Base-by-base conservation (phyloP, 2,888 invertebrate genomes). In the Idaea aversata region DNA sequence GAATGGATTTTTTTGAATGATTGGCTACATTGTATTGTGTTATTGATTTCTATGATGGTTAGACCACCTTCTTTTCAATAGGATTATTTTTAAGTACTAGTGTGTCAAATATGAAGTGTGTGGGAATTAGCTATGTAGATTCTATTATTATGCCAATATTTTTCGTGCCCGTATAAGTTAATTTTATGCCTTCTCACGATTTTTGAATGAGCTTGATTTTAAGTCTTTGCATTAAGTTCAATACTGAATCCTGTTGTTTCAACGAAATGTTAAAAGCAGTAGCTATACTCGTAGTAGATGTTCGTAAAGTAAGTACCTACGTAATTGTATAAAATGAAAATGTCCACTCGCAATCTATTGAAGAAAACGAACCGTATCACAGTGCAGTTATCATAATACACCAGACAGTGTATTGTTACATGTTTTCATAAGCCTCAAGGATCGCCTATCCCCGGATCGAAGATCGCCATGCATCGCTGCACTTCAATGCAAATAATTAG, bases 381-480 rank as follows among this genome's bases (percentile, higher is more conserved):
- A 75, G 73, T 70, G 77, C 82, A 85, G 80, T 85, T 87, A 85
- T 84, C 80, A 88, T 75, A 89, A 86, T 82, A 85, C 69, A 70
- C 64, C 63, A 77, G 74, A 76, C 81, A 78, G 79, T 77, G 75
- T 78, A 84, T 89, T 89, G 85, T 84, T 78, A 80, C 83, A 81
- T 91, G 90, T 92, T 91, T 91, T 91, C 88, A 83, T 86, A 90
- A 90, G 83, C 89, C 88, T 87, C 87, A 86, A 89, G 89, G 78
- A 86, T 85, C 86, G 87, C 88, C 90, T 86, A 82, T 81, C 78
- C 76, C 75, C 76, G 77, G 77, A 81, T 83, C 83, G 77, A 81
- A 85, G 75, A 86, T 85, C 85, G 81, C 82, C 79, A 89, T 88
- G 90, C 87, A 82, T 74, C 85, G 86, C 72, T 81, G 77, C 83